phyloP scores from a whole-genome alignment of 2,113 vertebrate genomes.

The Opisthocomus hoazin region DNA sequence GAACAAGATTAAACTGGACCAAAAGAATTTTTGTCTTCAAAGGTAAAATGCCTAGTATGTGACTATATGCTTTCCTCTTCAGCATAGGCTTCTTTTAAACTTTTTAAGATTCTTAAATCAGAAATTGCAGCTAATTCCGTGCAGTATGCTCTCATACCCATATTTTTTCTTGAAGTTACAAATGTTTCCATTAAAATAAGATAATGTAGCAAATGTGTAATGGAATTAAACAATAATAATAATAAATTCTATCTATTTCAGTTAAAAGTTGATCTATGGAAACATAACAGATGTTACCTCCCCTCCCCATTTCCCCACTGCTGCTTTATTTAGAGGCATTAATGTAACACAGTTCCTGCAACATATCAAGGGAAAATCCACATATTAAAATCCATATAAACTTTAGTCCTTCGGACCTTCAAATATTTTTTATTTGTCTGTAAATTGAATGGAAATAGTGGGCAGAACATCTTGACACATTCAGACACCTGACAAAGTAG shows the following conservation, averaged over 20 bases:
- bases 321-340: background rate
- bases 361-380: background rate
- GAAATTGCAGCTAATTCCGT: background rate
- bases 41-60: background rate
- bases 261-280: constrained; percentile 16
- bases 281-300: background rate
- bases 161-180: background rate
- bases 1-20: background rate
- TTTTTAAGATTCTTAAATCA: background rate
- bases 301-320: background rate
- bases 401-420: background rate
- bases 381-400: background rate
- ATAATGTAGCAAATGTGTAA: constrained; percentile 15
- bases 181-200: background rate
- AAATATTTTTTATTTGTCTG: background rate
- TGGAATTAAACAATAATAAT: constrained; percentile 29
- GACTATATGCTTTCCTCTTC: background rate
- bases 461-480: background rate
- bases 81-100: background rate
- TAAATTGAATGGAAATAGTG: background rate
- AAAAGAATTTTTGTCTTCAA: background rate
- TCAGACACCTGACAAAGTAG: background rate
- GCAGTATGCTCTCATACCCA: background rate
- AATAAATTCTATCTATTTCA: constrained; percentile 19
- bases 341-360: background rate